Evolutionary conservation across 2,113 vertebrate species (phyloP).

Genomic region (Daubentonia madagascariensis): DNA sequence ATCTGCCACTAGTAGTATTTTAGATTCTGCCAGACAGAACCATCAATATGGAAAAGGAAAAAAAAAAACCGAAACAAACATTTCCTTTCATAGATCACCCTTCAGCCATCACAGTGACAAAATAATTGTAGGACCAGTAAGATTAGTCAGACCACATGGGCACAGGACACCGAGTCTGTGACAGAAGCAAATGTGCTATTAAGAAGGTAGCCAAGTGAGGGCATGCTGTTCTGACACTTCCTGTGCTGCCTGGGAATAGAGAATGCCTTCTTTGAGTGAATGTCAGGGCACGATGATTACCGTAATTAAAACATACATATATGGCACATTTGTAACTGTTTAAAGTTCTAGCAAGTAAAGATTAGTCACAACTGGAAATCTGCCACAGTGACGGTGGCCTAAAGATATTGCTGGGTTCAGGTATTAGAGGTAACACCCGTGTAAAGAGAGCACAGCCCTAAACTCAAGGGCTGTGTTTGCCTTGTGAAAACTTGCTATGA

Average conservation of each 20-base stretch:
- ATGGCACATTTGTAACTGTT: slow-evolving; percentile 71
- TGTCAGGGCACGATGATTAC: slow-evolving; percentile 73
- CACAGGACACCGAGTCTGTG: slow-evolving; percentile 78
- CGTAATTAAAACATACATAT: slow-evolving; percentile 81
- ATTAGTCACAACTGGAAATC: slow-evolving; percentile 68
- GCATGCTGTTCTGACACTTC: slow-evolving; percentile 81
- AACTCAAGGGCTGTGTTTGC: not conserved
- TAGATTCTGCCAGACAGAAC: slow-evolving; percentile 71
- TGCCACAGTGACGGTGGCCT: not conserved
- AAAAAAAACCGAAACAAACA: not conserved
- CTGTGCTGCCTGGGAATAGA: slow-evolving; percentile 63
- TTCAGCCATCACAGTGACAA: slow-evolving; percentile 80
- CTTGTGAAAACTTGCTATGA: not conserved
- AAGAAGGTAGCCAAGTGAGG: slow-evolving; percentile 79
- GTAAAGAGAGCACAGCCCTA: not conserved
- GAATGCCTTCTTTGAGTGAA: slow-evolving; percentile 76
- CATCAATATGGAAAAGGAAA: slow-evolving; percentile 59
- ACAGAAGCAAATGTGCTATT: slow-evolving; percentile 81
- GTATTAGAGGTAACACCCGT: not conserved
- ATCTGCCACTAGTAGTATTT: slow-evolving; percentile 24
- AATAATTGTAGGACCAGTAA: slow-evolving; percentile 82
- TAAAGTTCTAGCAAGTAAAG: slow-evolving; percentile 58
- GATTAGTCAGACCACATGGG: slow-evolving; percentile 79
- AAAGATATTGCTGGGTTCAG: slow-evolving; percentile 52
- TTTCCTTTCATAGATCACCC: slow-evolving; percentile 66